Conservation (phyloP, 2,888 invertebrate species). For the Agrochola macilenta region DNA sequence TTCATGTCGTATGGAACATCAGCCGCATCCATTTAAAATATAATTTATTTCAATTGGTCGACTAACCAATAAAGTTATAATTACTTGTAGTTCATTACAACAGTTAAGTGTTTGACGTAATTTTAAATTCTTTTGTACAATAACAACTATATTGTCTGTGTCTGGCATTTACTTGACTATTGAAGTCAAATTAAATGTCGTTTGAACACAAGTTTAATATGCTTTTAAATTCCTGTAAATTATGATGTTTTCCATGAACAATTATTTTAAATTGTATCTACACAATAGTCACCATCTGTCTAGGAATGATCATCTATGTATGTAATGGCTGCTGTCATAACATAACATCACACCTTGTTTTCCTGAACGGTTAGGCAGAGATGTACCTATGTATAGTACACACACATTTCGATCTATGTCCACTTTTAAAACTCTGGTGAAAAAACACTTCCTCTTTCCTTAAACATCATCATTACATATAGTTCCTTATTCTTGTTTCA, state of each 20-base stretch:
- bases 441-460: too few relatives aligned
- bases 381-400: background rate
- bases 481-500: too few relatives aligned
- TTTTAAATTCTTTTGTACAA: slow-evolving; percentile 13
- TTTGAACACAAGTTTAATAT: slow-evolving; percentile 27
- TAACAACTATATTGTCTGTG: background rate
- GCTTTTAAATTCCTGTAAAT: slow-evolving; percentile 25
- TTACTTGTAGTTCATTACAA: slow-evolving; percentile 1
- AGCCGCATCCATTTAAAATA: background rate
- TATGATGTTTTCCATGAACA: slow-evolving; percentile 4
- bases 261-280: slow-evolving; percentile 3
- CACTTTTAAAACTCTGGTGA: too few relatives aligned
- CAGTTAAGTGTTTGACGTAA: slow-evolving; percentile 8
- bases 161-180: slow-evolving; percentile 3
- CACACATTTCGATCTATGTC: too few relatives aligned
- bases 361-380: background rate
- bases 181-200: slow-evolving; percentile 26
- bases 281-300: background rate
- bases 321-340: too few relatives aligned
- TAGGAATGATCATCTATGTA: background rate
- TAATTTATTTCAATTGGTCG: slow-evolving; percentile 15
- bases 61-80: slow-evolving; percentile 1
- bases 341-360: background rate
- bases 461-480: too few relatives aligned
- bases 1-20: background rate